Evolutionary conservation across 64 coral and sea anemone genomes (phyloP).

Genomic region (Hydrozoanthus tunicans): DNA sequence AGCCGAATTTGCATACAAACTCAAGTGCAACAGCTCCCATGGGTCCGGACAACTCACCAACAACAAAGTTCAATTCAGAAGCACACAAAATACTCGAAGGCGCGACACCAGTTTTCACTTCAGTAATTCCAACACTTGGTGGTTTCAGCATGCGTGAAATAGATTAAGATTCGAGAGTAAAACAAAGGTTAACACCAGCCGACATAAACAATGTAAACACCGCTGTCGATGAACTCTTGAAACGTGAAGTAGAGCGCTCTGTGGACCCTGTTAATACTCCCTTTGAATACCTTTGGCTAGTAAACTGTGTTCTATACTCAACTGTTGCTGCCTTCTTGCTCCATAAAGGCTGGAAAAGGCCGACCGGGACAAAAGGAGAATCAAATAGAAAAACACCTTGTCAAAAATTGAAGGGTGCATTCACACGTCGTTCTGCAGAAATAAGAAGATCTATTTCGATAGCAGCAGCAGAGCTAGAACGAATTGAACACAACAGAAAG

Average conservation of each 20-base stretch:
- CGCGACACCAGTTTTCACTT: neutral
- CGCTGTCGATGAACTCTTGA: neutral
- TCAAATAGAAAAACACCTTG: neutral
- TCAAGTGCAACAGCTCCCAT: too few species aligned
- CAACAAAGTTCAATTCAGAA: neutral
- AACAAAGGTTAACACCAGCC: neutral
- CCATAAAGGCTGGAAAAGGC: neutral
- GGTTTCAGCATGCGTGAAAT: neutral
- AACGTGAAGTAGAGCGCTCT: neutral
- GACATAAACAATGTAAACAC: neutral
- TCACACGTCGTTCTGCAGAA: neutral
- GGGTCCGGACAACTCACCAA: neutral
- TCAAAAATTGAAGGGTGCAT: neutral
- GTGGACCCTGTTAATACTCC: neutral
- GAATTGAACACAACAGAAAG: conserved; percentile 37
- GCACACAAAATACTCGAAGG: neutral
- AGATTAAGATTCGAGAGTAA: neutral
- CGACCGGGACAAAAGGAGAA: neutral
- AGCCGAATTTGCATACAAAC: too few species aligned
- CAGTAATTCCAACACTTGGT: neutral
- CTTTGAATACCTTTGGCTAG: neutral
- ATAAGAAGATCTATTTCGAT: neutral
- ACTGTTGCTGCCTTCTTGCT: neutral
- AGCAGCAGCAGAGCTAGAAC: conserved; percentile 28
- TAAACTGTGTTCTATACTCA: neutral